Conservation (phyloP, 2,888 invertebrate genomes). For the Tupiocoris notatus region DNA sequence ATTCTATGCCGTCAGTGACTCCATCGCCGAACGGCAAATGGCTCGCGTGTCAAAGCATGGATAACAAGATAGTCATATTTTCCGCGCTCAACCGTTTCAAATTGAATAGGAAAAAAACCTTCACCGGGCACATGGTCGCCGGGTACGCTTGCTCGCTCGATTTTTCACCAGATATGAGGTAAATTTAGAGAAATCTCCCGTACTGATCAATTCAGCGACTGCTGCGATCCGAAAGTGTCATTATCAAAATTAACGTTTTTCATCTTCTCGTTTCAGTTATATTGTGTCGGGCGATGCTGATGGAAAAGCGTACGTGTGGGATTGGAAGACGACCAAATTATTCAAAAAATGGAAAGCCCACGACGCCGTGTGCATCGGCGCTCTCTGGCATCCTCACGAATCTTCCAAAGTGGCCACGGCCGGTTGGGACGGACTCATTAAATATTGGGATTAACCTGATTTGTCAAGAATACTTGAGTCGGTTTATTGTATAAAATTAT, state of each 20-base stretch:
- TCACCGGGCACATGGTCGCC: conserved; percentile 98
- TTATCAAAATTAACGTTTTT: not conserved
- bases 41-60: conserved; percentile 99
- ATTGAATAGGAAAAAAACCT: conserved; percentile 96
- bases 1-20: conserved; percentile 96
- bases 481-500: too few species aligned
- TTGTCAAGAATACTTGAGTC: not conserved
- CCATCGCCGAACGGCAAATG: conserved; percentile 96
- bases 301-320: conserved; percentile 98
- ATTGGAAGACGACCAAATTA: conserved; percentile 98
- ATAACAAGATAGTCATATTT: conserved; percentile 97
- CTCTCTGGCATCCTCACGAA: conserved; percentile 98
- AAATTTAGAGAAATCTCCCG: conserved; percentile 44
- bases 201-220: not conserved
- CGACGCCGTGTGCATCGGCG: conserved; percentile 92
- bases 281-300: conserved; percentile 97
- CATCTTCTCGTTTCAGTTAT: conserved; percentile 66
- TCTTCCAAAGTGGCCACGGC: conserved; percentile 96
- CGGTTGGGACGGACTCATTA: conserved; percentile 98
- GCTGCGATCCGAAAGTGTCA: not conserved
- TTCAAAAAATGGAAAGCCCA: conserved; percentile 99
- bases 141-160: conserved; percentile 97
- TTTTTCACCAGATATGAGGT: conserved; percentile 98
- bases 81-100: conserved; percentile 96
- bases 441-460: conserved; percentile 92